A percentile compares a stretch with the other conserved stretches of the same genome.
Conservation (phyloP, 2,113 vertebrate species). For the Sinocyclocheilus grahami region DNA sequence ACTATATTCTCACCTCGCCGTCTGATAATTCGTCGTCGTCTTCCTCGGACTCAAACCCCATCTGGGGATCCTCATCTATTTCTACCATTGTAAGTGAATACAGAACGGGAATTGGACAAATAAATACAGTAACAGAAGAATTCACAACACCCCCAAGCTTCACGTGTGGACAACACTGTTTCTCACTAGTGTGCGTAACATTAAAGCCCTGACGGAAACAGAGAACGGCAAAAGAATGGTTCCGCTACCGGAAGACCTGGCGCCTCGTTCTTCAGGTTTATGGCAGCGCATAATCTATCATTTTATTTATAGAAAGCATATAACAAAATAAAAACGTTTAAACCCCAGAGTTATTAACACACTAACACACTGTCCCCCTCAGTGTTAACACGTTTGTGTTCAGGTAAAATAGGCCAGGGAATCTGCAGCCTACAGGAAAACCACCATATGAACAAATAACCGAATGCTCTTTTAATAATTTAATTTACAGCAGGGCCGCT, state of each 20-base stretch:
- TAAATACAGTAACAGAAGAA: not conserved
- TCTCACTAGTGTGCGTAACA: not conserved
- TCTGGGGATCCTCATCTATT: constrained; percentile 64
- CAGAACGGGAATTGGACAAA: not conserved
- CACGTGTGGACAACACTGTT: constrained; percentile 23
- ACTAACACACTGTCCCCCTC: too few species aligned
- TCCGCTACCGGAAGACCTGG: not conserved
- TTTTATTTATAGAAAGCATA: not conserved
- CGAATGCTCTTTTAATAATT: not conserved
- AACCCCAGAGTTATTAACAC: not conserved
- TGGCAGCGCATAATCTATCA: not conserved
- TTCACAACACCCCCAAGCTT: not conserved
- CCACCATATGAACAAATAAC: not conserved
- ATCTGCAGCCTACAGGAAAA: not conserved
- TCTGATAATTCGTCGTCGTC: constrained; percentile 79
- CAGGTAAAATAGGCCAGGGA: not conserved
- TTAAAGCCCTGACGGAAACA: not conserved
- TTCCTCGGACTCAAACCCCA: constrained; percentile 78
- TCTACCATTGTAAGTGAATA: constrained; percentile 61
- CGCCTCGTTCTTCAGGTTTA: not conserved
- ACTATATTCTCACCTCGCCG: constrained; percentile 70
- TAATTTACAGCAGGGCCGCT: not conserved
- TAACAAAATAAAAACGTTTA: not conserved
- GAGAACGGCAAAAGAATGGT: not conserved
- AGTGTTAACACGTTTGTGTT: not conserved